A percentile compares a stretch with the other conserved stretches of the same genome.
These are phyloP conservation scores for Martes flavigula DNA, from an alignment of 2,797 vertebrate species.

Conservation along the genomic window DNA sequence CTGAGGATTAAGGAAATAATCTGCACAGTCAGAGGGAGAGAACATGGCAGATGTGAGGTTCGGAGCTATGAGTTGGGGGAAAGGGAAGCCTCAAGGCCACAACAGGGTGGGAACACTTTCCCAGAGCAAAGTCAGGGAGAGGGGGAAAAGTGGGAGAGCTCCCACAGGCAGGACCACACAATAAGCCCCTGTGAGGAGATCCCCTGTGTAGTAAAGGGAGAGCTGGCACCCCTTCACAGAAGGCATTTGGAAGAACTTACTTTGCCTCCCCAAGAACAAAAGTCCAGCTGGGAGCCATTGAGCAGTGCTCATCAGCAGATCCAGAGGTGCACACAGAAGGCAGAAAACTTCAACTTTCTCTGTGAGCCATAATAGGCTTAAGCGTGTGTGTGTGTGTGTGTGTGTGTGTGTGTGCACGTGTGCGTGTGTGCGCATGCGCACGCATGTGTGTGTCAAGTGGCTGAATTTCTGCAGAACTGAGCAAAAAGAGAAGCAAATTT, in stretches of 20 bases:
- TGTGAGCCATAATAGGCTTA: background rate
- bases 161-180: background rate
- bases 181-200: background rate
- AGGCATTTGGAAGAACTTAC: background rate
- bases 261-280: background rate
- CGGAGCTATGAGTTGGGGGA: background rate
- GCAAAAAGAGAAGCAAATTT: background rate
- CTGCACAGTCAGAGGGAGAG: background rate
- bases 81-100: background rate
- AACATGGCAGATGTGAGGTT: background rate
- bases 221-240: background rate
- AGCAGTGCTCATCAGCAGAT: background rate
- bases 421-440: too few species aligned
- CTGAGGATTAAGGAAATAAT: background rate
- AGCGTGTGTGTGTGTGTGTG: background rate
- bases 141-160: too few species aligned
- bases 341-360: background rate
- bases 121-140: background rate
- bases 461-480: background rate
- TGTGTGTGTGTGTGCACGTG: background rate
- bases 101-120: background rate
- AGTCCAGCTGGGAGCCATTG: background rate
- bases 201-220: too few species aligned
- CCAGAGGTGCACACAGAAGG: background rate
- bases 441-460: too few species aligned